Conservation (phyloP, 2,888 invertebrate genomes). For the Pollenia angustigena region DNA sequence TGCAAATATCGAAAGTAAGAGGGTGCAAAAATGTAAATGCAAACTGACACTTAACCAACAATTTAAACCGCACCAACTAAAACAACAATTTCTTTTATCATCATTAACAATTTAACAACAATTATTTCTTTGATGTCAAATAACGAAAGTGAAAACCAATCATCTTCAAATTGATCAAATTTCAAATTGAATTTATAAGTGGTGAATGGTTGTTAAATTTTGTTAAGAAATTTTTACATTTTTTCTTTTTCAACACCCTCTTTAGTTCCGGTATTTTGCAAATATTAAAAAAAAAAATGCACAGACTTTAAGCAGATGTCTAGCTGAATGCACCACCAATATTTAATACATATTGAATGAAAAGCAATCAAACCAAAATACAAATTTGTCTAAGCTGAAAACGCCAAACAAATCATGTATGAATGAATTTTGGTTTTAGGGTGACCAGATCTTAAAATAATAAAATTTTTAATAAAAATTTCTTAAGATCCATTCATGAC, state of each 20-base stretch:
- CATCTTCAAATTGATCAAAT: slow-evolving; percentile 70
- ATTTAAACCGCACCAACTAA: slow-evolving; percentile 11
- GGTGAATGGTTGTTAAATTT: slow-evolving; percentile 41
- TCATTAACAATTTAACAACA: slow-evolving; percentile 73
- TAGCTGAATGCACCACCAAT: slow-evolving; percentile 51
- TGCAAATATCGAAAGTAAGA: not conserved
- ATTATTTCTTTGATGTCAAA: slow-evolving; percentile 77
- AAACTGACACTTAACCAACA: slow-evolving; percentile 38
- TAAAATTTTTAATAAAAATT: too few species aligned
- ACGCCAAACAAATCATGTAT: slow-evolving; percentile 61
- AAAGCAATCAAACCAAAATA: slow-evolving; percentile 76
- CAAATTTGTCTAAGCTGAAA: slow-evolving; percentile 73
- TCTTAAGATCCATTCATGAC: too few species aligned
- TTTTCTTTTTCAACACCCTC: slow-evolving; percentile 70
- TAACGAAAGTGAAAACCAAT: slow-evolving; percentile 68
- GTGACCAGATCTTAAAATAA: slow-evolving; percentile 40
- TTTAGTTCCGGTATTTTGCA: slow-evolving; percentile 78
- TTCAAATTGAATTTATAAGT: slow-evolving; percentile 68
- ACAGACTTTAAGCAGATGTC: slow-evolving; percentile 56
- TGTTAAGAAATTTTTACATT: slow-evolving; percentile 65
- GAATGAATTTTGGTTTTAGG: not conserved
- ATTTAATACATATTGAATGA: slow-evolving; percentile 47
- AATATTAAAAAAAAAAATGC: slow-evolving; percentile 31
- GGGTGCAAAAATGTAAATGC: slow-evolving; percentile 38
- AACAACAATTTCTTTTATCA: slow-evolving; percentile 29